These are phyloP conservation scores for Bimastos eiseni DNA, from an alignment of 2,888 invertebrate genomes.

Conservation along the genomic window DNA sequence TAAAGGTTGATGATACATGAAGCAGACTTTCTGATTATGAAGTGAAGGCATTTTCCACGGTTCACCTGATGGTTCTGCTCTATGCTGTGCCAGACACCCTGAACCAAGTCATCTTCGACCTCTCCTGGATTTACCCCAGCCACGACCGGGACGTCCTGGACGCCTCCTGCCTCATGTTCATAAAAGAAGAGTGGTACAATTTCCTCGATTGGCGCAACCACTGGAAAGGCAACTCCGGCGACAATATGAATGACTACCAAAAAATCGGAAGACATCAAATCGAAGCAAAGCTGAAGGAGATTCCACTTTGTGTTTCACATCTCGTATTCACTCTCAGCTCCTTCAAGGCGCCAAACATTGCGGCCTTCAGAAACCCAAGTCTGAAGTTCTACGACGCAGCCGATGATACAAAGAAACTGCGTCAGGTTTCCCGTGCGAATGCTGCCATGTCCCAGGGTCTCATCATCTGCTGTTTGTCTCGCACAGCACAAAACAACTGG, in stretches of 20 bases:
- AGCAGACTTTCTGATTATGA: background rate
- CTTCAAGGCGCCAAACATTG: conserved; percentile 16
- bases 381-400: conserved; percentile 16
- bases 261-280: background rate
- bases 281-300: conserved; percentile 6
- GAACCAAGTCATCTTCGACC: conserved; percentile 17
- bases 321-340: conserved; percentile 6
- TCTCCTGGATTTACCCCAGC: background rate
- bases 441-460: background rate
- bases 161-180: conserved; percentile 24
- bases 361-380: background rate
- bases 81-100: background rate
- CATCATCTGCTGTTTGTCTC: background rate
- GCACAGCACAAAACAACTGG: background rate
- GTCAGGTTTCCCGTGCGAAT: background rate
- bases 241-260: background rate
- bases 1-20: background rate
- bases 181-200: conserved; percentile 7
- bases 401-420: background rate
- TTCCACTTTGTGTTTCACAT: background rate
- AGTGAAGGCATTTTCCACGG: background rate
- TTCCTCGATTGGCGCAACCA: background rate
- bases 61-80: conserved; percentile 15
- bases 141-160: background rate
- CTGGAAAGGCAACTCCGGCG: background rate